Conservation (phyloP, 2,797 vertebrate species). For the Champsocephalus gunnari region DNA sequence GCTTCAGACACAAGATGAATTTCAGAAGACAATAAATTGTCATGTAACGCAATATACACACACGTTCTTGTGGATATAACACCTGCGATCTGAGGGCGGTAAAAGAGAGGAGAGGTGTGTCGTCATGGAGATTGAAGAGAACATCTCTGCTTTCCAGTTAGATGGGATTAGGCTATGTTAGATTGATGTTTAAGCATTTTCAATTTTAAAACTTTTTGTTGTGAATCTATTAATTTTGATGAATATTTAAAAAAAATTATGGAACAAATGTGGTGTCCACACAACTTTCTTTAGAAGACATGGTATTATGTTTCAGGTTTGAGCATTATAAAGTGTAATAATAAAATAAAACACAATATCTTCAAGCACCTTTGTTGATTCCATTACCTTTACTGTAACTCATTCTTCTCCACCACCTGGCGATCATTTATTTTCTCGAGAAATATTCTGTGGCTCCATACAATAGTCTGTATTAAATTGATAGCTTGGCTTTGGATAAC, state of each 20-base stretch:
- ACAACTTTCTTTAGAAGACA: neutral
- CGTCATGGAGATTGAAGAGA: slow-evolving; percentile 46
- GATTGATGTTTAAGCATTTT: neutral
- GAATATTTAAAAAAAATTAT: neutral
- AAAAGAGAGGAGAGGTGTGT: slow-evolving; percentile 10
- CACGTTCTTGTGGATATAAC: neutral
- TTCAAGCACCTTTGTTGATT: neutral
- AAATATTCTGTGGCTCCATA: slow-evolving; percentile 12
- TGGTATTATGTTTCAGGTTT: neutral
- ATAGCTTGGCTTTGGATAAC: slow-evolving; percentile 4
- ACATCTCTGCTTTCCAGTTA: slow-evolving; percentile 8
- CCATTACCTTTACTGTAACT: neutral
- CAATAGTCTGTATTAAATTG: slow-evolving; percentile 15
- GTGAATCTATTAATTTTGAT: neutral
- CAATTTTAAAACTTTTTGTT: neutral
- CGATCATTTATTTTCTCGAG: slow-evolving; percentile 24
- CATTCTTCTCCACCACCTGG: slow-evolving; percentile 28
- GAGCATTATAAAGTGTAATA: neutral
- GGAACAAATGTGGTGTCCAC: neutral
- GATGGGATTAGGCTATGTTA: slow-evolving; percentile 13
- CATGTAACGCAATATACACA: neutral
- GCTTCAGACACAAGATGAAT: neutral
- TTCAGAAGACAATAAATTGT: neutral
- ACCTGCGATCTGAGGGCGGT: slow-evolving; percentile 7
- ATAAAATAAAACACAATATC: slow-evolving; percentile 3